Evolutionary conservation across 2,113 vertebrate species (phyloP).

Genomic region (Chloebia gouldiae): DNA sequence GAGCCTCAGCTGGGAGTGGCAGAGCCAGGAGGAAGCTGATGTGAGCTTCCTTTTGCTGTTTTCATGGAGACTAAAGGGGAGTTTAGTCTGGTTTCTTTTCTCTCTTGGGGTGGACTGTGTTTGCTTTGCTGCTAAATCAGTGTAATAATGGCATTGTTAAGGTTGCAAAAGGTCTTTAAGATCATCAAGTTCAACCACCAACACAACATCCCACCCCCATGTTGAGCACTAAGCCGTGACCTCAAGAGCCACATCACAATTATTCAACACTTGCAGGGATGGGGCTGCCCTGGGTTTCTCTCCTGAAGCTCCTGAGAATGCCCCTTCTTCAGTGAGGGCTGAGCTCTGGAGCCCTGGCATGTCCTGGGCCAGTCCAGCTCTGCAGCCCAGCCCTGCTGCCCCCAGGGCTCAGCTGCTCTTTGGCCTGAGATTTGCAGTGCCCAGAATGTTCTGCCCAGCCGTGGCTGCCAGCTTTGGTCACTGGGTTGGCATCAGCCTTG

Average conservation of each 20-base stretch:
- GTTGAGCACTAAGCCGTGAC: not conserved
- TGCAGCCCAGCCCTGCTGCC: not conserved
- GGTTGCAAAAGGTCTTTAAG: not conserved
- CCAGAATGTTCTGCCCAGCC: not conserved
- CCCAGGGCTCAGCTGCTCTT: not conserved
- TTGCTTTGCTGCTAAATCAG: not conserved
- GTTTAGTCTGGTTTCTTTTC: not conserved
- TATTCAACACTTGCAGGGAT: not conserved
- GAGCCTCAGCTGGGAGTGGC: not conserved
- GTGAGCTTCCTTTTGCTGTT: not conserved
- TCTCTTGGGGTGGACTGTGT: not conserved
- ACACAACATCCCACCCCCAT: not conserved
- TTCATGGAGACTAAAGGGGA: not conserved
- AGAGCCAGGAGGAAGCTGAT: not conserved
- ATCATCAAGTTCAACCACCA: not conserved
- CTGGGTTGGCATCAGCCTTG: not conserved
- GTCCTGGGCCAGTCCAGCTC: not conserved
- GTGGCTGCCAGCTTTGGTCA: not conserved
- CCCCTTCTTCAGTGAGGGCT: not conserved
- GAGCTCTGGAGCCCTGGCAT: too few species aligned
- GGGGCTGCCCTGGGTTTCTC: not conserved
- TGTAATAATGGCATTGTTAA: not conserved
- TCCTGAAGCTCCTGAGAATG: not conserved
- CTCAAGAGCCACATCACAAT: not conserved
- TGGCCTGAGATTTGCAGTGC: not conserved